Evolutionary conservation across 2,113 vertebrate genomes (phyloP).

Genomic region (Tor tambroides): DNA sequence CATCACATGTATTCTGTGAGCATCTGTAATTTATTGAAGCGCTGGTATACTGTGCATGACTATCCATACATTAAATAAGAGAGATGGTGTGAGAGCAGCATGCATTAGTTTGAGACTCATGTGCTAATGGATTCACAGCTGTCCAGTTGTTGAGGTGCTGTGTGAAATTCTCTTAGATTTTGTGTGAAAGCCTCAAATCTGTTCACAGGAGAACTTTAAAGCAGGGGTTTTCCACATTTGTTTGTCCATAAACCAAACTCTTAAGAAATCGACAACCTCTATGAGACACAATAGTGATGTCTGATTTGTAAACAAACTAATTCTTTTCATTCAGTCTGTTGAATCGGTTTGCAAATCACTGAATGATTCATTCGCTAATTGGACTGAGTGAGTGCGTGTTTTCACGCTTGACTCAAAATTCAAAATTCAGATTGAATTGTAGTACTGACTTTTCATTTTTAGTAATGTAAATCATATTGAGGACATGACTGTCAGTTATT

Average conservation of each 20-base stretch:
- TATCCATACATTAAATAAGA: constrained; percentile 23
- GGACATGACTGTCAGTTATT: background rate
- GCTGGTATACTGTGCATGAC: background rate
- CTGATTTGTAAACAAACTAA: background rate
- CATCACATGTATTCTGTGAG: constrained; percentile 4
- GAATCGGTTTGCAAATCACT: background rate
- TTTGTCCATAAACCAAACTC: too few relatives aligned
- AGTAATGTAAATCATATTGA: background rate
- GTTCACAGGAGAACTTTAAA: background rate
- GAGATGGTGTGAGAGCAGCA: background rate
- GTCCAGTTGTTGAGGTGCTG: background rate
- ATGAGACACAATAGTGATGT: background rate
- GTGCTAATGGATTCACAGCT: background rate
- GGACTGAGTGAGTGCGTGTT: background rate
- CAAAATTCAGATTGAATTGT: background rate
- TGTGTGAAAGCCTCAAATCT: background rate
- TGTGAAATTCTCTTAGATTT: background rate
- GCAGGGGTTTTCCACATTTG: background rate
- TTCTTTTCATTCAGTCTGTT: background rate
- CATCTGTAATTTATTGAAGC: constrained; percentile 8
- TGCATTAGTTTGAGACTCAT: background rate
- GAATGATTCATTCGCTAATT: background rate
- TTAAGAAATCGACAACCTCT: background rate
- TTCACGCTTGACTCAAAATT: background rate
- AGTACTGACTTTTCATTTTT: background rate